Evolutionary conservation across 2,888 invertebrate genomes (phyloP), one percentile per base, ranked within the genome.

Genomic region (Leucania comma): DNA sequence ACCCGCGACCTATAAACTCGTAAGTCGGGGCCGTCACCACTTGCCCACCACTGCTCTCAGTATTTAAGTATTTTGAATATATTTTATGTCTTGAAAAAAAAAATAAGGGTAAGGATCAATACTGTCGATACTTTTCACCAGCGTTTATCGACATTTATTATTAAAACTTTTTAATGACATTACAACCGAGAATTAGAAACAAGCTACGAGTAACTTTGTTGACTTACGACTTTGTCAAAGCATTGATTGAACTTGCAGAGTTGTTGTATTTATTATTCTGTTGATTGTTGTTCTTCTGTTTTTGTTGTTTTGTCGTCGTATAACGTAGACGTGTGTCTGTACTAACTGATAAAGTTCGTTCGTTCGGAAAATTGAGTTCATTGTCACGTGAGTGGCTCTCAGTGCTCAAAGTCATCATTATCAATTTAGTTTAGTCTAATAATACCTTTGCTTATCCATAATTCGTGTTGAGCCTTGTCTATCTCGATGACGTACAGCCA

Each of bases 311-410:
- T 59, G 32, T 5, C 29, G 14, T 57, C 60, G 29, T 53, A 53
- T 53, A 64, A 32, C 51, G 51, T 22, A 68, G 53, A 68, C 32
- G 10, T 65, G 42, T 62, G 57, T 65, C 51, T 61, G 3, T 38
- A 58, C 50, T 63, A 54, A 64, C 68, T 71, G 77, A 81, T 80
- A 75, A 82, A 78, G 85, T 83, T 83, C 70, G 75, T 84, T 86
- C 82, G 63, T 68, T 78, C 62, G 79, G 83, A 86, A 86, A 87
- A 87, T 87, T 80, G 71, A 78, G 73, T 70, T 74, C 61, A 68
- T 67, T 68, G 35, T 62, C 60, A 35, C 56, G 32, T 60, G 77
- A 68, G 48, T 60, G 53, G 29, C 29, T 78, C 22, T 32, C 67
- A n/a, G 60, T 61, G 60, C n/a, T 67, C 53, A 67, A 29, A 73